Base-by-base conservation (phyloP, 1,140 invertebrate genomes). In the Psix sp. region DNA sequence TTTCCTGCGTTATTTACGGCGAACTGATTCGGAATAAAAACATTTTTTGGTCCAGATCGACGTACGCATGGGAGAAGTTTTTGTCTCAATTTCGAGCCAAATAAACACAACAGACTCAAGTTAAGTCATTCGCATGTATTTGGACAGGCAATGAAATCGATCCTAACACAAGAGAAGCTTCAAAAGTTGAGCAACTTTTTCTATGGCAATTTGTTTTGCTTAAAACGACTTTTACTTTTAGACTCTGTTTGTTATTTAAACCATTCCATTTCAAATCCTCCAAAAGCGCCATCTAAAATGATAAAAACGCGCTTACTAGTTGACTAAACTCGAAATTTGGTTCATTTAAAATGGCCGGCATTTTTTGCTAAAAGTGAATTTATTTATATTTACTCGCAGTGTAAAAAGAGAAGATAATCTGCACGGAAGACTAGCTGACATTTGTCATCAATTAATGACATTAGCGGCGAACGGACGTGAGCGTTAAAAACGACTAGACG, bases 71-170 rank as follows among this genome's bases (percentile, higher is more conserved):
- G 20, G 29, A 7, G 11, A 11, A 36, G 43, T 51, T 57, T 57
- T 67, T 57, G 45, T 38, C 43, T 9, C 36, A 26, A 13, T n/a
- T 36, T 40, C 21, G 24, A 57, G 6, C 33, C 36, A 51, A 57
- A 67, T 51, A 67, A 67, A 67, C 45, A 45, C 11, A 42, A 13
- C 15, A 20, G 46, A 10, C 9, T 36, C 2, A 40, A 15, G 35
- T 49, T 40, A 36, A 51, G 20, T 15, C 16, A 18, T 48, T 15
- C 35, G n/a, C 46, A 38, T 52, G 48, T 67, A 54, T 66, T 66
- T 66, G 17, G 62, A 66, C 51, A 66, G 49, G 62, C 62, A 56
- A 46, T 57, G 51, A 49, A 63, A 52, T 29, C 13, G 39, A 63
- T 42, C 36, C 46, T 51, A 63, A 48, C 43, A 48, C 3, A 17